Evolutionary conservation across 1,140 invertebrate genomes (phyloP).

Genomic region (Apis dorsata): DNA sequence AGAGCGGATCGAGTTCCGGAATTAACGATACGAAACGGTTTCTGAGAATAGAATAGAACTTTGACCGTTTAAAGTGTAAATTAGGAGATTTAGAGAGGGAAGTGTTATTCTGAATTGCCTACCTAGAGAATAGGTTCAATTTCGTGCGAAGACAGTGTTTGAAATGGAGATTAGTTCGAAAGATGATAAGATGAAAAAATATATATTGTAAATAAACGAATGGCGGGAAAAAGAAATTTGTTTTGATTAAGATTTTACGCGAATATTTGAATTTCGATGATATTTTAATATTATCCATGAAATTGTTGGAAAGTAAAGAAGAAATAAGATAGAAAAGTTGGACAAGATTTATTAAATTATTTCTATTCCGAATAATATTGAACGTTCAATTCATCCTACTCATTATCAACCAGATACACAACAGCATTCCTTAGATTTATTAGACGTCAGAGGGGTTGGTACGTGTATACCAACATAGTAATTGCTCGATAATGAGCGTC

Average conservation of each 20-base stretch:
- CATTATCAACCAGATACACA: not conserved
- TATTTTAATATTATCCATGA: too few relatives aligned
- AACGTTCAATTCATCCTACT: not conserved
- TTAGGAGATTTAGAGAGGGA: not conserved
- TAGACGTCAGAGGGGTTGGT: not conserved
- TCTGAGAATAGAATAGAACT: not conserved
- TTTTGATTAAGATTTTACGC: too few relatives aligned
- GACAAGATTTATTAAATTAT: too few relatives aligned
- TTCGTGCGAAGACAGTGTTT: not conserved
- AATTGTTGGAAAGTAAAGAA: too few relatives aligned
- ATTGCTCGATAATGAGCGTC: conserved; percentile 36
- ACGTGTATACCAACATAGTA: not conserved
- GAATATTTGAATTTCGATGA: too few relatives aligned
- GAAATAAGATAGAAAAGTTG: not conserved
- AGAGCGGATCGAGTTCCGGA: not conserved
- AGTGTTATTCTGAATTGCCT: not conserved
- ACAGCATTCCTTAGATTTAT: conserved; percentile 2
- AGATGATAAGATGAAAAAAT: too few relatives aligned
- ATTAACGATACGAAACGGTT: not conserved
- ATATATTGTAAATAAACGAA: too few relatives aligned
- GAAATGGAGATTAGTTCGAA: not conserved
- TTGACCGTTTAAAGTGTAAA: conserved; percentile 9
- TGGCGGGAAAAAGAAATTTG: too few relatives aligned
- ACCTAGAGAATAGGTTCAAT: not conserved
- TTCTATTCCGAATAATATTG: not conserved